Conservation (phyloP, 2,888 invertebrate species). For the Meliscaeva auricollis region DNA sequence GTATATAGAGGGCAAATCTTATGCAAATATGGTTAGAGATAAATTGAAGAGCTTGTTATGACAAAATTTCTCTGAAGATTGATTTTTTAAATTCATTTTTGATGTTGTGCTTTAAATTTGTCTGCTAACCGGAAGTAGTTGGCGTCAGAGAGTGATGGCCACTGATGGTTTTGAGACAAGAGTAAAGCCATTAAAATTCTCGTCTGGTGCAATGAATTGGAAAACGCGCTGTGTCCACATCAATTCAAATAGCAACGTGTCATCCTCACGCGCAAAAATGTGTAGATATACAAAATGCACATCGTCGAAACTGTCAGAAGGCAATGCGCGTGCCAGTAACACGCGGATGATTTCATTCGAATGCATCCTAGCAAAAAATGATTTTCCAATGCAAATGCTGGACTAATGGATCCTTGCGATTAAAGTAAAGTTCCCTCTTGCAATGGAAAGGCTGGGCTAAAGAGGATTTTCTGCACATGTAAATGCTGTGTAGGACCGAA, state of each 20-base stretch:
- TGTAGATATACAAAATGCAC: constrained; percentile 33
- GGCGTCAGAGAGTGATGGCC: background rate
- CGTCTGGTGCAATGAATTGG: constrained; percentile 54
- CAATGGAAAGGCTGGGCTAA: background rate
- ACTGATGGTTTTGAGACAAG: background rate
- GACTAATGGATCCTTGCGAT: constrained; percentile 41
- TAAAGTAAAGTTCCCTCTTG: constrained; percentile 11
- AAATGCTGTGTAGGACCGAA: constrained; percentile 40
- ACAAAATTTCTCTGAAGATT: constrained; percentile 18
- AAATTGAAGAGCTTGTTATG: constrained; percentile 27
- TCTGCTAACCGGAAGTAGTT: background rate
- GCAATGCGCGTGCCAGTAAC: constrained; percentile 35
- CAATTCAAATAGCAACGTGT: constrained; percentile 46
- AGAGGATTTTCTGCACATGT: constrained; percentile 52
- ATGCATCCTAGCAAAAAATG: constrained; percentile 20
- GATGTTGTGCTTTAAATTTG: background rate
- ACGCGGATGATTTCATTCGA: constrained; percentile 38
- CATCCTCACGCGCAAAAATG: constrained; percentile 30
- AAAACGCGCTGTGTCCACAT: constrained; percentile 55
- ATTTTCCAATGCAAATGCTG: constrained; percentile 52
- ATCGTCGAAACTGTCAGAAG: constrained; percentile 25
- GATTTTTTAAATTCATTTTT: constrained; percentile 7
- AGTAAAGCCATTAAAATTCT: constrained; percentile 36
- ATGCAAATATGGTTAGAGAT: constrained; percentile 34
- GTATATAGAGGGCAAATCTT: constrained; percentile 2